Percentiles rank a stretch among this genome's conserved stretches.
These are phyloP conservation scores for Phylloscopus collybita DNA, from an alignment of 2,797 vertebrate species.

Conservation along the genomic window DNA sequence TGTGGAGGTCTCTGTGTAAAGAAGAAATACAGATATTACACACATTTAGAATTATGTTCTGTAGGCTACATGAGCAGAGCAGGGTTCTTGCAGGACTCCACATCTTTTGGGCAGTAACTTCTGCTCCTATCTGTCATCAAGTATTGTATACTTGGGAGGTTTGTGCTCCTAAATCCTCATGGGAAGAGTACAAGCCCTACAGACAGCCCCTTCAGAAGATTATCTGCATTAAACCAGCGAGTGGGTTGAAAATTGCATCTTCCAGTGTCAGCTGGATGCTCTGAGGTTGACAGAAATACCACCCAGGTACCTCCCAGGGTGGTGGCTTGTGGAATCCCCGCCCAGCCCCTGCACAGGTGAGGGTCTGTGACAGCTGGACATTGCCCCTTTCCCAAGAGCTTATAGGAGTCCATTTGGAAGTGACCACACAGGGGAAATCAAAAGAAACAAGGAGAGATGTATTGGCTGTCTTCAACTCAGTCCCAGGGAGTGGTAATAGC, in stretches of 20 bases:
- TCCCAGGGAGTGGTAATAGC: not conserved
- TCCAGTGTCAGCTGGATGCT: not conserved
- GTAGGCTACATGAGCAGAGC: not conserved
- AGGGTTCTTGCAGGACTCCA: not conserved
- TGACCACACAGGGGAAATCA: not conserved
- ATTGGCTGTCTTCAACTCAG: not conserved
- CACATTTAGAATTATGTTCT: not conserved
- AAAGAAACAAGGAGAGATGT: not conserved
- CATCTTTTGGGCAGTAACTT: not conserved
- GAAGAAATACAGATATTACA: not conserved
- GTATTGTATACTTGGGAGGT: no score
- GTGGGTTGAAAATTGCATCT: not conserved
- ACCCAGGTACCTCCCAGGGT: not conserved
- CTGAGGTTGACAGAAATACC: not conserved
- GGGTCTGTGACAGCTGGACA: not conserved
- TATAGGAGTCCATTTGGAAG: fast-evolving
- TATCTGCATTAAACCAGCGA: not conserved
- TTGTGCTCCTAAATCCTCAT: not conserved
- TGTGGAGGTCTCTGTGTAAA: not conserved
- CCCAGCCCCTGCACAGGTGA: not conserved
- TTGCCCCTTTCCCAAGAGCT: not conserved
- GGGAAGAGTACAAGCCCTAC: not conserved
- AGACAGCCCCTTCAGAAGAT: not conserved
- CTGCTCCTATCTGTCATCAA: not conserved
- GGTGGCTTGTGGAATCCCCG: not conserved